Evolutionary conservation across 2,888 invertebrate species (phyloP).

Genomic region (Lumbricus terrestris): DNA sequence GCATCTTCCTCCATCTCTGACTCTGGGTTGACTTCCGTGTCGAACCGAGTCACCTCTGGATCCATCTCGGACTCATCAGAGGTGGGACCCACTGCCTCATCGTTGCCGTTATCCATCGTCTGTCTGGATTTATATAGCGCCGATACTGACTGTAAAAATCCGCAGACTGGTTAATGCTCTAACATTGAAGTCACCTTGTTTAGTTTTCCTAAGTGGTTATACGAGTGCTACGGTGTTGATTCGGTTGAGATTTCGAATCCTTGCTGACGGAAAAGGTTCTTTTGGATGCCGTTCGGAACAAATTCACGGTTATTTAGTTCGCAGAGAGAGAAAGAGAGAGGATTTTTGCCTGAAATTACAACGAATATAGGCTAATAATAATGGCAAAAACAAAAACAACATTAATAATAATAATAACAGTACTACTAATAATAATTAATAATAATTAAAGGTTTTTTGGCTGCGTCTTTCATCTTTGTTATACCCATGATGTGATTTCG

Average conservation of each 20-base stretch:
- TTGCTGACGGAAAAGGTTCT: no score
- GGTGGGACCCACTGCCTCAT: not conserved
- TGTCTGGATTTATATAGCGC: not conserved
- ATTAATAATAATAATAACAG: no score
- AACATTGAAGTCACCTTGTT: not conserved
- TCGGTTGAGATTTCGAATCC: not conserved
- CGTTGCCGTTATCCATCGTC: not conserved
- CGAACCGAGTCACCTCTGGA: not conserved
- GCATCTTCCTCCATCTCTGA: not conserved
- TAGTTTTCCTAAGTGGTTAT: no score
- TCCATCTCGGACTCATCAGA: not conserved
- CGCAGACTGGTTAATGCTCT: not conserved
- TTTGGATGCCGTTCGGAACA: no score
- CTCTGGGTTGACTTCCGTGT: not conserved
- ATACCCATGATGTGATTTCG: no score
- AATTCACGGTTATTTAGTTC: no score
- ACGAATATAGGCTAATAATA: not conserved
- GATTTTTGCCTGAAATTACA: not conserved
- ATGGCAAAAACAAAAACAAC: no score
- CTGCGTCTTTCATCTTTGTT: no score
- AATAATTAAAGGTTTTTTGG: no score
- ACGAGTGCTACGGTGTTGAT: no score
- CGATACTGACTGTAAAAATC: not conserved
- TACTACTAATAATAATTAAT: no score
- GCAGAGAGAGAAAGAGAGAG: not conserved